Conservation (phyloP, 53 echinoderm and acorn worm genomes). For the Holothuria leucospilota region DNA sequence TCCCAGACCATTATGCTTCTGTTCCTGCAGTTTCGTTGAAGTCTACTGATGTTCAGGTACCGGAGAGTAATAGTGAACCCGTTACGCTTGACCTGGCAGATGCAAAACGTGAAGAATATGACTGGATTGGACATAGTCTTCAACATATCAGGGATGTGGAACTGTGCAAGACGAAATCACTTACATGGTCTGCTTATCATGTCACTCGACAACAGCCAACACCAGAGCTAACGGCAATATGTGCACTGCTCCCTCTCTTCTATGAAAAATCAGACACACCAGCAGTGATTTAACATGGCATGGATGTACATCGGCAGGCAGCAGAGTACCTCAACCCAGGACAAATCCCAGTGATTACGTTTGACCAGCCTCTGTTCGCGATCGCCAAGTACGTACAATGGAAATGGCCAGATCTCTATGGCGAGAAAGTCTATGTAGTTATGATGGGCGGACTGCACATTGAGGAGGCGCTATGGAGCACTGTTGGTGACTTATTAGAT, state of each 20-base stretch:
- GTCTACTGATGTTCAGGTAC: too few relatives aligned
- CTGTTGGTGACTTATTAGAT: constrained; percentile 46
- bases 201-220: constrained; percentile 13
- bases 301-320: too few relatives aligned
- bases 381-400: constrained; percentile 24
- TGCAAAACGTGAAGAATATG: constrained; percentile 25
- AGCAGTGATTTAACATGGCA: constrained; percentile 25
- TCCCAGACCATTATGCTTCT: constrained; percentile 46
- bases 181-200: constrained; percentile 29
- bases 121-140: constrained; percentile 37
- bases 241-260: constrained; percentile 21
- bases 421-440: constrained; percentile 37
- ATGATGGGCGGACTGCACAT: constrained; percentile 34
- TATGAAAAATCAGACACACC: constrained; percentile 38
- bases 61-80: too few relatives aligned
- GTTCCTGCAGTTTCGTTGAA: too few relatives aligned
- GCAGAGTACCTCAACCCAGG: constrained; percentile 31
- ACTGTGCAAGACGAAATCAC: constrained; percentile 32
- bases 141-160: constrained; percentile 41
- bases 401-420: constrained; percentile 39
- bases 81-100: constrained; percentile 40
- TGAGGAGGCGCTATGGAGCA: constrained; percentile 44
- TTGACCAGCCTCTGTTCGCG: constrained; percentile 39
- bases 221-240: not conserved
- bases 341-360: constrained; percentile 45